A percentile compares a stretch with the other conserved stretches of the same genome.
Conservation (phyloP, 2,888 invertebrate species). For the Hyposoter dolosus region DNA sequence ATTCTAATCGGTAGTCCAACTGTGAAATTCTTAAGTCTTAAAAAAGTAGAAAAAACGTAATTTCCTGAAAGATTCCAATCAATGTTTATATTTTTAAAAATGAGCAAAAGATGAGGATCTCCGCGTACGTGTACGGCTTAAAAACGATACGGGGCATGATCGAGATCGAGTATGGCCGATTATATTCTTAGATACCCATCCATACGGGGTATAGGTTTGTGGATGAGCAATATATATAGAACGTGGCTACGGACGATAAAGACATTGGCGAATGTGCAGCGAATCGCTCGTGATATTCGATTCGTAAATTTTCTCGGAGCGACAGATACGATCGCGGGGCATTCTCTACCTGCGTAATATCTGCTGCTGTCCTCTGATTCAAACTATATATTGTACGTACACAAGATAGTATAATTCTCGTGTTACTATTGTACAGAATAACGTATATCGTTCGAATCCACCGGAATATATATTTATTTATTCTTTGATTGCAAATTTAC, state of each 20-base stretch:
- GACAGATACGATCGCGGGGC: conserved; percentile 78
- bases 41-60: not conserved
- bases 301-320: conserved; percentile 77
- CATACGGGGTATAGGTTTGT: conserved; percentile 3
- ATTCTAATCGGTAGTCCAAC: too few species aligned
- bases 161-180: conserved; percentile 53
- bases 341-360: conserved; percentile 74
- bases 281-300: conserved; percentile 72
- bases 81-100: not conserved
- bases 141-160: conserved; percentile 27
- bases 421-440: conserved; percentile 49
- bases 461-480: conserved; percentile 38
- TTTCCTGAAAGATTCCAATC: not conserved
- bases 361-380: conserved; percentile 64
- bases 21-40: too few species aligned
- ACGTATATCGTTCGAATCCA: conserved; percentile 30
- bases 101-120: not conserved
- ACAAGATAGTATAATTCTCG: conserved; percentile 32
- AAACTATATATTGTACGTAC: conserved; percentile 20
- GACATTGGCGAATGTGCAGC: conserved; percentile 74
- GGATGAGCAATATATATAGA: conserved; percentile 29
- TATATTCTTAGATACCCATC: conserved; percentile 32
- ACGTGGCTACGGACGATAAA: conserved; percentile 71
- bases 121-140: not conserved
- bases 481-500: conserved; percentile 55